Evolutionary conservation across 2,797 vertebrate genomes (phyloP).

Genomic region (Alosa sapidissima): DNA sequence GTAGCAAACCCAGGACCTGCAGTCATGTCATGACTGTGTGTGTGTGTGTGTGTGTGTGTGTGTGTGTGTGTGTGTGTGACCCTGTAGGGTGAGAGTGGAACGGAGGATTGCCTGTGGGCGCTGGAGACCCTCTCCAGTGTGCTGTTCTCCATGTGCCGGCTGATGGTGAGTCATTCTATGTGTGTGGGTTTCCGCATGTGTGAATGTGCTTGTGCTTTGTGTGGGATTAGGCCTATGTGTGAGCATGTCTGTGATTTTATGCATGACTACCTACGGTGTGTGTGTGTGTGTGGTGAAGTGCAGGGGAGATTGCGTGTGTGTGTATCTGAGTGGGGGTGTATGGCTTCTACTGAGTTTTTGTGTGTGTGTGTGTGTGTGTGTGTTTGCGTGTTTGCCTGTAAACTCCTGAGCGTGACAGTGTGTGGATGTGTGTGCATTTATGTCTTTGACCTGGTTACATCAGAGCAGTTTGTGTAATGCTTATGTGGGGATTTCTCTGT

Average conservation of each 20-base stretch:
- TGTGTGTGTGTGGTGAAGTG: background rate
- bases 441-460: background rate
- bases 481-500: background rate
- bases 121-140: constrained; percentile 96
- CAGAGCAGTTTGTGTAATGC: background rate
- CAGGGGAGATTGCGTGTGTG: background rate
- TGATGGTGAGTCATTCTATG: constrained; percentile 86
- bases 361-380: constrained; percentile 15
- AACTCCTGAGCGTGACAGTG: background rate
- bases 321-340: constrained; percentile 45
- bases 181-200: background rate
- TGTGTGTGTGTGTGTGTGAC: constrained; percentile 28
- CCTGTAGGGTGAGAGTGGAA: constrained; percentile 88
- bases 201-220: background rate
- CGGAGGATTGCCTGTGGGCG: constrained; percentile 88
- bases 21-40: background rate
- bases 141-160: constrained; percentile 92
- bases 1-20: background rate
- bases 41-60: constrained; percentile 29
- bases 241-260: constrained; percentile 40
- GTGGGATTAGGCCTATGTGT: constrained; percentile 35
- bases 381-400: constrained; percentile 29
- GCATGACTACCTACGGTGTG: background rate
- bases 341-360: constrained; percentile 27
- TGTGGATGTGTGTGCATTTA: background rate